A percentile compares a stretch with the other conserved stretches of the same genome.
These are phyloP conservation scores for Cheilosia grossa DNA, from an alignment of 2,888 invertebrate species.

Conservation along the genomic window DNA sequence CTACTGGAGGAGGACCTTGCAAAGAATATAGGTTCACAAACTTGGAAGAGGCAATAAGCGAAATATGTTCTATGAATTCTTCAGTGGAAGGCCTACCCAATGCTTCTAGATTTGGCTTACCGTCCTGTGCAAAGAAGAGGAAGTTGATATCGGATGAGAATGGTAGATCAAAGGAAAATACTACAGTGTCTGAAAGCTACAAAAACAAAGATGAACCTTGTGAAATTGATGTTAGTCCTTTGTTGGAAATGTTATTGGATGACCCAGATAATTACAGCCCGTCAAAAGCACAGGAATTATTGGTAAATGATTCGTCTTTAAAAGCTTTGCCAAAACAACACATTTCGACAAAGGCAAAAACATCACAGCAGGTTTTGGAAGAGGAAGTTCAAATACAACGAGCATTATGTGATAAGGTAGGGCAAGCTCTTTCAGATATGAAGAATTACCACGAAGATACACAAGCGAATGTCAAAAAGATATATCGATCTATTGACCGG, in stretches of 20 bases:
- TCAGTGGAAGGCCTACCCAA: neutral
- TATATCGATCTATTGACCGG: neutral
- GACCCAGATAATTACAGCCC: neutral
- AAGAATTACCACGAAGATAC: neutral
- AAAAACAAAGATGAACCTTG: neutral
- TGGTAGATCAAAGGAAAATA: neutral
- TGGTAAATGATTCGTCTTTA: neutral
- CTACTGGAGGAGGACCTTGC: conserved; percentile 1
- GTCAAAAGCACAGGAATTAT: neutral
- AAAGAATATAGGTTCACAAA: neutral
- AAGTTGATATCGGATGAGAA: neutral
- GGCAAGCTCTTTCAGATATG: conserved; percentile 12
- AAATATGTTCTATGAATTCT: neutral
- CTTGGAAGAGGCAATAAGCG: neutral
- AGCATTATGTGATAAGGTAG: conserved; percentile 11
- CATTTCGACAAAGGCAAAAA: neutral
- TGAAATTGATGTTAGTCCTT: neutral
- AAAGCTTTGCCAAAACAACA: conserved; percentile 7
- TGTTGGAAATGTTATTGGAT: conserved; percentile 3
- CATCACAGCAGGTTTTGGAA: neutral
- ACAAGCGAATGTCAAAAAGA: neutral
- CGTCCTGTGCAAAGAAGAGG: neutral
- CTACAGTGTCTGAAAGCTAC: neutral
- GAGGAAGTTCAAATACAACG: conserved; percentile 5
- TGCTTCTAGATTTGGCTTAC: conserved; percentile 1